Conservation (phyloP, 2,797 vertebrate genomes). For the Myiothlypis coronata region DNA sequence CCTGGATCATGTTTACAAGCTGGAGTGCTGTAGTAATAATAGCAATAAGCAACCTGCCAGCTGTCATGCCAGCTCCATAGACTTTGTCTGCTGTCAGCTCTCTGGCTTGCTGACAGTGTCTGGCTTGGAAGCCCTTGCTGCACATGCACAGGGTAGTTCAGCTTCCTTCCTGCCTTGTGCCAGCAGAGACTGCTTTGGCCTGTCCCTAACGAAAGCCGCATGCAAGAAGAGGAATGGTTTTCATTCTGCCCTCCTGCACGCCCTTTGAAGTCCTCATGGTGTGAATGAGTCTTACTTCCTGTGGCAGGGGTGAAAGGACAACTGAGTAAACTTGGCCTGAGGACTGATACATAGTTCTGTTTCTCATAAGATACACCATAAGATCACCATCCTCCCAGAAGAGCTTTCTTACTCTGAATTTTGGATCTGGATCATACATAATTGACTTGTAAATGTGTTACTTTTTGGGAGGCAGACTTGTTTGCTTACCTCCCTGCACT, state of each 20-base stretch:
- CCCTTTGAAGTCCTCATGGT: background rate
- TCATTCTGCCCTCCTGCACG: background rate
- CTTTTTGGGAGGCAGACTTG: background rate
- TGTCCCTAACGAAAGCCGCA: background rate
- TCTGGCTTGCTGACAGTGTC: slow-evolving; percentile 5
- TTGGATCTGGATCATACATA: background rate
- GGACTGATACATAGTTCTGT: background rate
- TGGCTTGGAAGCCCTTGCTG: background rate
- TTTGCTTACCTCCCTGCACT: background rate
- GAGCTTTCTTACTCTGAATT: background rate
- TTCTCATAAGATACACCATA: background rate
- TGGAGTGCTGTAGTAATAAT: slow-evolving; percentile 20
- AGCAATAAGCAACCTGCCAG: slow-evolving; percentile 31
- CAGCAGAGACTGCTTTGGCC: background rate
- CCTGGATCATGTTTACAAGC: slow-evolving; percentile 49
- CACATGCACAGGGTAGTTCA: background rate
- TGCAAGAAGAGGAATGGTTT: slow-evolving; percentile 12
- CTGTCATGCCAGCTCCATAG: slow-evolving; percentile 25
- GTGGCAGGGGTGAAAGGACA: slow-evolving; percentile 37
- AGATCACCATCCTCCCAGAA: background rate
- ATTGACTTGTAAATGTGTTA: background rate
- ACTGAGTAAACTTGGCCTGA: slow-evolving; percentile 35
- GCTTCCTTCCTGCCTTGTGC: slow-evolving; percentile 29
- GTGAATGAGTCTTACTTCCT: slow-evolving; percentile 40
- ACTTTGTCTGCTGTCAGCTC: background rate